Base-by-base conservation (phyloP, 1,140 invertebrate species). In the Drosophila teissieri region DNA sequence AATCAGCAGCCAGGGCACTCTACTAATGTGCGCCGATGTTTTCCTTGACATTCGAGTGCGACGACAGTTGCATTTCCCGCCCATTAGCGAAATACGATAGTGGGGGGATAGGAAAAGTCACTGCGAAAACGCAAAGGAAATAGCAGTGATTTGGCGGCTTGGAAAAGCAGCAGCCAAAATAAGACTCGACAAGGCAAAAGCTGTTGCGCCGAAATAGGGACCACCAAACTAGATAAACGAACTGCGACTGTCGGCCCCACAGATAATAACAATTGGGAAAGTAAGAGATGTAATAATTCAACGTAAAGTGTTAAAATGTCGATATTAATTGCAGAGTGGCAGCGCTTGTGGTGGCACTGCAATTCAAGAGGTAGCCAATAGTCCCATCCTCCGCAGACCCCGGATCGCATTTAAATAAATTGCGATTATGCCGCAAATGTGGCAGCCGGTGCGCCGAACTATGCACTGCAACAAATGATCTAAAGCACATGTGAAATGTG, bases 221-320 rank as follows among this genome's bases (percentile, higher is more conserved):
- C 73, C 73, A 78, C 75, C 73, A 46, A 75, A 63, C 73, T 56
- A 78, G 74, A 65, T 63, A 70, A 69, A 70, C 63, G 73, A 27
- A 70, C 56, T 70, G 74, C 45, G 36, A 70, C 56, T 77, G 74
- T 51, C 62, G 78, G 77, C 63, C 65, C 74, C 65, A 72, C 75
- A 89, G 85, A 89, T 89, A 90, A 84, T 78, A 89, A 74, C 85
- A 84, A 84, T 89, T 80, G 64, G 62, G 60, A 70, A 78, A 89
- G 80, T 89, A 77, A 89, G 74, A 84, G 86, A 82, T 76, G 86
- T 79, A 86, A 90, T 90, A 90, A 81, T 84, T 90, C 86, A 90
- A 62, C 55, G 78, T 69, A 82, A 90, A 90, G 86, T 90, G 86
- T 90, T 90, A 90, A 90, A 90, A 90, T 90, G 86, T 90, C 86